These are phyloP conservation scores for Parazoanthus atlanticus DNA, from an alignment of 92 coral and sea anemone species.

Conservation along the genomic window DNA sequence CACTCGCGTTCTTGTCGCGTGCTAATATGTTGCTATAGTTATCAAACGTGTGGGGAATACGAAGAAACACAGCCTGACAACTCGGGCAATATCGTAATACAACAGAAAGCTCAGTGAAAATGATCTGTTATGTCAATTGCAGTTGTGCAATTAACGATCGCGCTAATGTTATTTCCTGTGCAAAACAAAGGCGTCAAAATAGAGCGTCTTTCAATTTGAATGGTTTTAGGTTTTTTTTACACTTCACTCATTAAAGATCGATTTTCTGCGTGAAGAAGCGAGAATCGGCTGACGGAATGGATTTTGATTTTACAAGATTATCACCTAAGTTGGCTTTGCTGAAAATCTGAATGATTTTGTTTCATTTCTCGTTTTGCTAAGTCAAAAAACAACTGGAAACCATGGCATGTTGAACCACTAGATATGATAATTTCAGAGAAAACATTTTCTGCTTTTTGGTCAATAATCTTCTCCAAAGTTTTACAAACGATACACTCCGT, in stretches of 20 bases:
- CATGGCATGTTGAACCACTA: neutral
- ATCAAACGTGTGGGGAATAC: neutral
- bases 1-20: neutral
- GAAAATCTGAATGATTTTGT: neutral
- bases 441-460: neutral
- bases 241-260: neutral
- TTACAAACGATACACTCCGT: neutral
- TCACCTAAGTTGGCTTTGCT: neutral
- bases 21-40: constrained; percentile 33
- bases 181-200: constrained; percentile 26
- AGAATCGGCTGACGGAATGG: neutral
- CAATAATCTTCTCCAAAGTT: neutral
- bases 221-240: constrained; percentile 15
- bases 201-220: constrained; percentile 16
- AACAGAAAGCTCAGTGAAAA: constrained; percentile 12
- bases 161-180: neutral
- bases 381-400: neutral
- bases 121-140: constrained; percentile 25
- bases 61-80: neutral
- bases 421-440: neutral
- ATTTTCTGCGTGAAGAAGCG: neutral
- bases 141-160: constrained; percentile 13
- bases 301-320: neutral
- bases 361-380: neutral
- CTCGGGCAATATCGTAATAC: neutral